Base-by-base conservation (phyloP, 2,797 vertebrate species). In the Crocodylus rhombifer region DNA sequence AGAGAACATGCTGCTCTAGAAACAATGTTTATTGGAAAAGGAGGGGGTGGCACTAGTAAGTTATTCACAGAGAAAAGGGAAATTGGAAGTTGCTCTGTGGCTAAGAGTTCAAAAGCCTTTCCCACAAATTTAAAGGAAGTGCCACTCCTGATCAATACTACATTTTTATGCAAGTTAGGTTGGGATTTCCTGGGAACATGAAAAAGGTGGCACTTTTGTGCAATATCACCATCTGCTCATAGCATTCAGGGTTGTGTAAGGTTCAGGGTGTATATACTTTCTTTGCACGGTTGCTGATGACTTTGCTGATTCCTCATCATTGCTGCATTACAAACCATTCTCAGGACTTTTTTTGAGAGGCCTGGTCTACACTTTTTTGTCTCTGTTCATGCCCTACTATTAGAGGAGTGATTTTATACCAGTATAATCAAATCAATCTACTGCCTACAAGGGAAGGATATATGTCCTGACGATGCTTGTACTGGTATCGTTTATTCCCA, bases 1-100 rank as follows among this genome's bases (percentile, higher is more conserved):
- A 56, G 80, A 64, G 78, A 91, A 69, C 18, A 13, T 77, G 55
- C 21, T 88, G 33, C 86, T 83, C 73, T 89, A 36, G 0, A 0
- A n/a, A 78, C 89, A 86, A 91, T 92, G 55, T 14, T 86, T 88
- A 75, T 55, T 61, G 62, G 90, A 81, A 77, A 83, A 77, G 13
- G 30, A 51, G 9, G 42, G 10, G 42, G 42, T 3, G 6, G 42
- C 10, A 8, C 83, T 89, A 77, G 13, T n/a, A 77, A 90, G 84
- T 92, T 88, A 85, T 62, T 79, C 36, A 56, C 87, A 86, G 74
- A 82, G 89, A 91, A 4, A 67, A 17, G 42, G 87, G 20, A 91
- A 93, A 78, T 2, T 69, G 77, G 86, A 87, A 55, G 77, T 25
- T 77, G 56, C 87, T 63, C 56, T 4, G 57, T 81, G 84, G 71